Base-by-base conservation (phyloP, 1,140 invertebrate genomes). In the Brachionus angularis region DNA sequence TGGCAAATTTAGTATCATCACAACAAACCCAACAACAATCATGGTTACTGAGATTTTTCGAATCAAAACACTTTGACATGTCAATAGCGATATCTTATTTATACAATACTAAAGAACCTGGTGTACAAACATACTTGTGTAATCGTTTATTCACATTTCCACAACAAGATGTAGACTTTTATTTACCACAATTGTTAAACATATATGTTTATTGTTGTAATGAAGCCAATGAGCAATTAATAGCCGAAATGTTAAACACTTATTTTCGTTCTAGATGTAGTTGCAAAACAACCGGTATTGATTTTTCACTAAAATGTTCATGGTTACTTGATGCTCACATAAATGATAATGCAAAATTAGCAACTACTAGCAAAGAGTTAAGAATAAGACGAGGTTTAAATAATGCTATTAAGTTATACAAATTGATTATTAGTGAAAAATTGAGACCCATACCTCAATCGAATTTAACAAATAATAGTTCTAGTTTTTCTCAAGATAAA, bases 171-270 rank as follows among this genome's bases (percentile, higher is more conserved):
- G 91, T 97, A 34, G 94, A 98, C 83, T 95, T 97, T 80, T 98
- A 96, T 84, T 85, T 99, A 76, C 95, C 95, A 42, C 95, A 98
- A 81, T 80, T 98, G 76, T 89, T 97, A 74, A 93, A 92, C 76
- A 94, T 98, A 91, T 98, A 96, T 78, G 91, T 97, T 83, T 93
- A 97, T 82, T 93, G 96, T 86, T 88, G 89, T 75, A 97, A 83
- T 52, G 36, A 50, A 50, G 36, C 3, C 8, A 70, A 27, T 18
- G 46, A 70, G 8, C 44, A 70, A 39, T 25, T 33, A 39, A 23
- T 70, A 8, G 31, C 46, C 29, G 39, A 62, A 5, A 44, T 62
- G 36, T 8, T 46, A 27, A 27, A 27, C 46, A 25, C 36, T 3
- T 70, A 70, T 29, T 50, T 50, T 49, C 46, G 18, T 34, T 8